Evolutionary conservation across 2,797 vertebrate genomes (phyloP).

Genomic region (Sebastes cheni): DNA sequence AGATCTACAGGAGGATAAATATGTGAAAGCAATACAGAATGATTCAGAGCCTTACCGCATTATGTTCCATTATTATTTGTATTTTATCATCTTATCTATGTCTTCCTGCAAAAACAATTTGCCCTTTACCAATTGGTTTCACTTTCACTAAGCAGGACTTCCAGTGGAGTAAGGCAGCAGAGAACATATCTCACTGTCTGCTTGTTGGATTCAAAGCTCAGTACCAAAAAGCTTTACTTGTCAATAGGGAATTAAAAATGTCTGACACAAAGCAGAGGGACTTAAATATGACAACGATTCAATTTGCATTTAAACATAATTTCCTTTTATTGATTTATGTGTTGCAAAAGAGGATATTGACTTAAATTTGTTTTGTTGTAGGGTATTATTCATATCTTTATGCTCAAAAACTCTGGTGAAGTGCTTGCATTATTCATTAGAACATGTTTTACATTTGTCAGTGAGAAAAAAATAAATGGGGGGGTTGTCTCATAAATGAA

Average conservation of each 20-base stretch:
- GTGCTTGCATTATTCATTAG: constrained; percentile 24
- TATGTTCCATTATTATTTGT: not conserved
- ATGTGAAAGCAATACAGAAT: not conserved
- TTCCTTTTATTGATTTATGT: constrained; percentile 14
- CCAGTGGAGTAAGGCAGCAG: not conserved
- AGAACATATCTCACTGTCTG: not conserved
- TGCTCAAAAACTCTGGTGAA: constrained; percentile 6
- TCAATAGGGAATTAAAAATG: not conserved
- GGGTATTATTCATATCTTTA: not conserved
- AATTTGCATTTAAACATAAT: constrained; percentile 10
- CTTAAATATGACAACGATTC: constrained; percentile 13
- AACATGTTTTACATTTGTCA: not conserved
- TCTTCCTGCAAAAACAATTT: not conserved
- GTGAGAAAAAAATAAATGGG: not conserved
- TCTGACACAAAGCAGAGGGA: not conserved
- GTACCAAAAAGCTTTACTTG: not conserved
- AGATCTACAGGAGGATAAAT: not conserved
- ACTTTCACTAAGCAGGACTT: not conserved
- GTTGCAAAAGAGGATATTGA: not conserved
- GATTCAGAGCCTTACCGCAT: not conserved
- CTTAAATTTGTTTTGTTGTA: constrained; percentile 11
- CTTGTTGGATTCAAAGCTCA: not conserved
- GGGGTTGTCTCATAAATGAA: not conserved
- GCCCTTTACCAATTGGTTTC: not conserved
- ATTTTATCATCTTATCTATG: not conserved